Base-by-base conservation (phyloP, 1,140 invertebrate genomes). In the Tetragonula clypearis region DNA sequence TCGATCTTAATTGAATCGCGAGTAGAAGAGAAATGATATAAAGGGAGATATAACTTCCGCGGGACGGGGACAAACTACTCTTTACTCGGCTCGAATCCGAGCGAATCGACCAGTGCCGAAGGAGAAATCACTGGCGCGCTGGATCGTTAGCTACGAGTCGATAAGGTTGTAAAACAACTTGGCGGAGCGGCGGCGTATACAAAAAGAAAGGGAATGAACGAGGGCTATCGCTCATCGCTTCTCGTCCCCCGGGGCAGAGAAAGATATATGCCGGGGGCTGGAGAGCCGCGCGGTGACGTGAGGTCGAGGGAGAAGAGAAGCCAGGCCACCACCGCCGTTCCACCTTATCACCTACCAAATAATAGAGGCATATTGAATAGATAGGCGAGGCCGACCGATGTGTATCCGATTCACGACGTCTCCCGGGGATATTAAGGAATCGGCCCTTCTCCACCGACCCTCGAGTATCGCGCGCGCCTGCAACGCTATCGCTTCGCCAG, bases 301-400 rank as follows among this genome's bases (percentile, higher is more conserved):
- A 65, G 66, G 75, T 19, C 68, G 30, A 84, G 74, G 76, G 65
- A 8, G 41, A 66, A 60, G 86, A 58, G 82, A 56, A 58, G 86
- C 62, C 77, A 78, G 72, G 68, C 78, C 79, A 65, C 81, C 82
- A 66, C 78, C 82, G 69, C 81, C 88, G 88, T 90, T 89, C 86
- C 87, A 92, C 88, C 91, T 92, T 92, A 92, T 92, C 92, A 91
- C 91, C 87, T 87, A 91, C 90, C 92, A 90, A 92, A 92, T 92
- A 92, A 92, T 92, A 87, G 91, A 86, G 86, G 91, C 91, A 91
- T 92, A 92, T 92, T 92, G 92, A 92, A 92, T 92, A 92, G 92
- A 92, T 92, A 92, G 90, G 83, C 91, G 74, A 88, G 83, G 88
- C 87, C 90, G 84, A 91, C 82, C 91, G 87, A 88, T 90, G 91